Conservation (phyloP, 1,140 invertebrate species). For the Cryptotermes secundus region DNA sequence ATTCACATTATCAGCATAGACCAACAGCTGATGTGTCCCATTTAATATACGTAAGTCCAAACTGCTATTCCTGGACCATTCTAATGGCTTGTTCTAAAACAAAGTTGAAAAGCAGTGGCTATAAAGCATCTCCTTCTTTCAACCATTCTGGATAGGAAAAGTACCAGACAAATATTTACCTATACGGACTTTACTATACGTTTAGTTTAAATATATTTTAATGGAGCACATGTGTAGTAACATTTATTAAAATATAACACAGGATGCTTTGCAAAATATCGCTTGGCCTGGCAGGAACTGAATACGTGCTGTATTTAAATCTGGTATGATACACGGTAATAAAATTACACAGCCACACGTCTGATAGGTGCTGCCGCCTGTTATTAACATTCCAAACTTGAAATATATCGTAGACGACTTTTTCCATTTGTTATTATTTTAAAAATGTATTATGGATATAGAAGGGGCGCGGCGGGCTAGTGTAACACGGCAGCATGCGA, state of each 20-base stretch:
- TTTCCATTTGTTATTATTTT: background rate
- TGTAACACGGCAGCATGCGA: background rate
- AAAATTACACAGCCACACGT: background rate
- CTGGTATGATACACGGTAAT: background rate
- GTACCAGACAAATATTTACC: too few species aligned
- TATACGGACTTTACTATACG: too few species aligned
- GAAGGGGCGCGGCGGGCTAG: background rate
- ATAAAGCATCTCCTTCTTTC: too few species aligned
- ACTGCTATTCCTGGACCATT: too few species aligned
- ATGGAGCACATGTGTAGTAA: background rate
- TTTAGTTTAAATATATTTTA: too few species aligned
- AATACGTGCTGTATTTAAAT: background rate
- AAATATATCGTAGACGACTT: slow-evolving; percentile 13
- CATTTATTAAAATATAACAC: background rate
- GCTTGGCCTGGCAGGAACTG: background rate
- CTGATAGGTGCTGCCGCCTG: background rate
- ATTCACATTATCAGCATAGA: too few species aligned
- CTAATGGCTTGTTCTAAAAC: too few species aligned
- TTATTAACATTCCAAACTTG: slow-evolving; percentile 13
- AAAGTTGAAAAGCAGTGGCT: too few species aligned
- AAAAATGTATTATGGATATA: background rate
- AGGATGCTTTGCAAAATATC: background rate
- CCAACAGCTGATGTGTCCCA: too few species aligned
- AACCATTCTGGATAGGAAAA: too few species aligned
- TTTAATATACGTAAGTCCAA: too few species aligned